Base-by-base conservation (phyloP, 2,888 invertebrate genomes). In the Quadroppia sp. region DNA sequence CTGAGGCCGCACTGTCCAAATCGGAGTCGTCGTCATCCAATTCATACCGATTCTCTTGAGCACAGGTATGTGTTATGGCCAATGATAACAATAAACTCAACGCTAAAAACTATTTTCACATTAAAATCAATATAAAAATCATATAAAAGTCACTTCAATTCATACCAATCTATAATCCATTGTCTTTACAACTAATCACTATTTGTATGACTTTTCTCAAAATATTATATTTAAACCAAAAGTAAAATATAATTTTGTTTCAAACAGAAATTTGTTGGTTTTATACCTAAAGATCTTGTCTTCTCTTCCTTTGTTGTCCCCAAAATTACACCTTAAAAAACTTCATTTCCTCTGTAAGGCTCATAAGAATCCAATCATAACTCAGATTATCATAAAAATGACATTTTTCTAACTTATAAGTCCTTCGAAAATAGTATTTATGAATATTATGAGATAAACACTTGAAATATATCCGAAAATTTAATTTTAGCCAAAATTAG, bases 151-250 rank as follows among this genome's bases (percentile, higher is more conserved):
- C 30, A 6, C 1, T 36, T n/a, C 13, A 64, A 20, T 40, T n/a
- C 64, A 64, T 64, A 64, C 64, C 64, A 64, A n/a, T 64, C 64
- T 30, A 17, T 64, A 64, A 64, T 64, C 64, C 64, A 64, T 64
- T 64, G 15, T 25, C 6, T 36, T 36, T 36, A 7, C 11, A 36
- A 36, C 4, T 36, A 36, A 4, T 36, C 6, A 36, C 6, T 36
- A 36, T 36, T 36, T n/a, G n/a, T 36, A 36, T 36, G 36, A 9
- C 9, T 36, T 36, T 4, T 36, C 9, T 36, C 36, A 36, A 36
- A 36, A 7, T 36, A 7, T 4, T 7, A 36, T 9, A 45, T 11
- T 45, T 7, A 45, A 11, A 2, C 2, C 45, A 45, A 45, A 45
- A 45, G 6, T 15, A 2, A 45, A 50, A 20, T 50, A 3, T 20